Evolutionary conservation across 2,888 invertebrate genomes (phyloP).

Genomic region (Andrena fulva): DNA sequence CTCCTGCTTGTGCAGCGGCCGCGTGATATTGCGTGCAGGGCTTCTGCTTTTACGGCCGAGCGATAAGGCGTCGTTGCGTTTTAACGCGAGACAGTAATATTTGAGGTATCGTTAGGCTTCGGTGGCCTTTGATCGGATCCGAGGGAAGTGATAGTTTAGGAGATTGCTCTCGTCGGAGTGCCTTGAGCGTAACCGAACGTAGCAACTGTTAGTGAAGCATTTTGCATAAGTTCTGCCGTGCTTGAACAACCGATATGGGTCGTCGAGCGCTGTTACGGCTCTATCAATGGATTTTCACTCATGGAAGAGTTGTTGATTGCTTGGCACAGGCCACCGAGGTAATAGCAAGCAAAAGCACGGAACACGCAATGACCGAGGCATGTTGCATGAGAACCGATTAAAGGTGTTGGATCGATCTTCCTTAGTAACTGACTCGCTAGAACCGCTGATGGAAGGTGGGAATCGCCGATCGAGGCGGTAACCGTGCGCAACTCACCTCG

Average conservation of each 20-base stretch:
- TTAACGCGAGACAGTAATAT: background rate
- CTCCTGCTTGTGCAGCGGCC: constrained; percentile 15
- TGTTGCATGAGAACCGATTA: constrained; percentile 69
- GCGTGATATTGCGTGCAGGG: background rate
- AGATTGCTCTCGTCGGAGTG: background rate
- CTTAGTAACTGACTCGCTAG: constrained; percentile 71
- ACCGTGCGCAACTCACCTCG: constrained; percentile 14
- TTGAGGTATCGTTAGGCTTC: too few relatives aligned
- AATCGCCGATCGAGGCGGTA: constrained; percentile 33
- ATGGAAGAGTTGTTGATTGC: constrained; percentile 40
- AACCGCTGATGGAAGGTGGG: constrained; percentile 45
- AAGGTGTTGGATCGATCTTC: constrained; percentile 75
- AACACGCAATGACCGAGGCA: constrained; percentile 64
- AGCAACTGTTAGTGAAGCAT: background rate
- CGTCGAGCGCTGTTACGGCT: constrained; percentile 30
- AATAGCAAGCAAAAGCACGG: constrained; percentile 62
- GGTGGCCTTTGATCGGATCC: too few relatives aligned
- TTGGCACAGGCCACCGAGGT: constrained; percentile 45
- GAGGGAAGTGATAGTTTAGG: background rate
- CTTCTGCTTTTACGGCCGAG: background rate
- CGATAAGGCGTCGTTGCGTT: background rate
- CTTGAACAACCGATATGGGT: constrained; percentile 17
- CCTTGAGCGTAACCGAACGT: background rate
- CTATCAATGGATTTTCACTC: constrained; percentile 43
- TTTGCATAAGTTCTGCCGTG: background rate